Percentiles rank a stretch among this genome's conserved stretches.
These are phyloP conservation scores for Sisor rabdophorus DNA, from an alignment of 2,113 vertebrate species.

Conservation along the genomic window DNA sequence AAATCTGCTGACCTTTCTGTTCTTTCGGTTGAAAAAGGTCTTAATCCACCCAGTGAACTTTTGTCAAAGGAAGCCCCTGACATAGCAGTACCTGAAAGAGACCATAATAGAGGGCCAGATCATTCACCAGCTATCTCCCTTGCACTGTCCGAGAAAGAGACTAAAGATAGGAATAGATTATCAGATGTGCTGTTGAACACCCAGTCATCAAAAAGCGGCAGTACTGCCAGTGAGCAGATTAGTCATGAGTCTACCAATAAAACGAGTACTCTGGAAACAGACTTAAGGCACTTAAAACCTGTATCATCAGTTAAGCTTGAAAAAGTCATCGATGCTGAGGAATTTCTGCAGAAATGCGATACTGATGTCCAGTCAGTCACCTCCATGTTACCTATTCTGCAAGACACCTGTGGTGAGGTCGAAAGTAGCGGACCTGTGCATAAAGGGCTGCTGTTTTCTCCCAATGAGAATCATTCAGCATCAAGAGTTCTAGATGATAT, in stretches of 20 bases:
- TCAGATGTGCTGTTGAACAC: conserved; percentile 37
- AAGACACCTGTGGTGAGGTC: conserved; percentile 52
- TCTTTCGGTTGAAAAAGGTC: conserved; percentile 27
- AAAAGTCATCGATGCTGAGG: conserved; percentile 35
- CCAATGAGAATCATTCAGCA: conserved; percentile 34
- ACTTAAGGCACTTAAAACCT: conserved; percentile 51
- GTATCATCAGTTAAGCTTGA: conserved; percentile 39
- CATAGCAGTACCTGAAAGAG: conserved; percentile 56
- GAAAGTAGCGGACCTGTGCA: conserved; percentile 48
- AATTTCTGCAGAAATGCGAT: conserved; percentile 36
- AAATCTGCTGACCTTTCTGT: conserved; percentile 39
- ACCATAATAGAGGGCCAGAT: conserved; percentile 46
- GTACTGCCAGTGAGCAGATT: conserved; percentile 25
- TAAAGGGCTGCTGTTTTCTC: conserved; percentile 54
- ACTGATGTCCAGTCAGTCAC: conserved; percentile 50
- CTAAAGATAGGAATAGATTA: conserved; percentile 31
- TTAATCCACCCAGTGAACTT: conserved; percentile 55
- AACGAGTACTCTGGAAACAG: conserved; percentile 33
- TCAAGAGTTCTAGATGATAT: conserved; percentile 40
- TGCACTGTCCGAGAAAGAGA: conserved; percentile 33
- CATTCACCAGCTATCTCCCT: conserved; percentile 43
- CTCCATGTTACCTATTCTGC: conserved; percentile 55
- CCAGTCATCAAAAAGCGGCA: conserved; percentile 34
- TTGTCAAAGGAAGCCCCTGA: conserved; percentile 59
- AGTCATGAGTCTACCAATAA: conserved; percentile 27